Percentiles rank a stretch among this genome's conserved stretches.
Conservation (phyloP, 1,140 invertebrate genomes). For the Lamellibrachia luymesi region DNA sequence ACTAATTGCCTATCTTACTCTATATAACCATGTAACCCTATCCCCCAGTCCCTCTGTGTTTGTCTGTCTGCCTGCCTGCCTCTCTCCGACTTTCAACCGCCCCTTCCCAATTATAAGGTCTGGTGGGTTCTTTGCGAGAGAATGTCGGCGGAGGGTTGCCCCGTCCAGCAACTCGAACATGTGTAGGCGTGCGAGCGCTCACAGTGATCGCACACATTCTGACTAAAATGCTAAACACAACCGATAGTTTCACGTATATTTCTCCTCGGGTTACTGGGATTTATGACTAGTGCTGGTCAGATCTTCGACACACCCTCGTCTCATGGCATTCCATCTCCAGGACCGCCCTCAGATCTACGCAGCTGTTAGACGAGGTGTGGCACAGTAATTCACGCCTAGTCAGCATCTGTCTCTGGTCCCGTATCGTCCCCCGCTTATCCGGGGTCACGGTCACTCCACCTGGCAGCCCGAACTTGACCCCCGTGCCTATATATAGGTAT, state of each 20-base stretch:
- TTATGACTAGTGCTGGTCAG: neutral
- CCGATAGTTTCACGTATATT: neutral
- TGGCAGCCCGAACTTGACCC: neutral
- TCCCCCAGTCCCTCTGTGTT: too few species aligned
- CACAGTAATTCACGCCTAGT: neutral
- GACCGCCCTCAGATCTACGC: neutral
- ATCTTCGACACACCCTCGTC: neutral
- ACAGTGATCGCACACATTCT: neutral
- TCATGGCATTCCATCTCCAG: neutral
- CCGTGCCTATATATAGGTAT: neutral
- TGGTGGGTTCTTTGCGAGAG: too few species aligned
- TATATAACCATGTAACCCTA: too few species aligned
- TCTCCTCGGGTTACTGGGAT: neutral
- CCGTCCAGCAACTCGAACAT: neutral
- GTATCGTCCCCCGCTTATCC: neutral
- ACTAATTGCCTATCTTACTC: neutral
- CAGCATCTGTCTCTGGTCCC: neutral
- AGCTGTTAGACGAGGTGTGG: neutral
- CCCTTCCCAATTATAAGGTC: too few species aligned
- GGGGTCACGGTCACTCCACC: neutral
- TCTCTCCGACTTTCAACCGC: too few species aligned
- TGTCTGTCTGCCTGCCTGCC: too few species aligned
- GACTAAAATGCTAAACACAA: neutral
- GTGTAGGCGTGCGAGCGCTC: neutral
- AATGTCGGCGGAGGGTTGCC: neutral